phyloP scores from a whole-genome alignment of 2,113 vertebrate species.

The Neotoma lepida region DNA sequence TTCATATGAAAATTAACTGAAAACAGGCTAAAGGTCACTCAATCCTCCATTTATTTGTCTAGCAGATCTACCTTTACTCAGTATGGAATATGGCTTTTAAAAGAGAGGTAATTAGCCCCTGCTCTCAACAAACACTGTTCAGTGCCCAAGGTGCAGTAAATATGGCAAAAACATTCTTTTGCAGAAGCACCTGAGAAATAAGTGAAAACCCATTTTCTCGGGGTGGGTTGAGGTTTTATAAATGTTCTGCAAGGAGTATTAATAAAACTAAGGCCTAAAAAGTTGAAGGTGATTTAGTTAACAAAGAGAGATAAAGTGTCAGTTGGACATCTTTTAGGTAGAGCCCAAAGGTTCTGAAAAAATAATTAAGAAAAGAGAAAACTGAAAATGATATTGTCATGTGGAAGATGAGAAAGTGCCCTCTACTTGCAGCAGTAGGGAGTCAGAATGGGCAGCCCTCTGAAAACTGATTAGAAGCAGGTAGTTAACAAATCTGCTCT shows the following conservation, averaged over 20 bases:
- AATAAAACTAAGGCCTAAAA: not conserved
- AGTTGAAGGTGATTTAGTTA: not conserved
- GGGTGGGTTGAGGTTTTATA: not conserved
- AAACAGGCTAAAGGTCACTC: not conserved
- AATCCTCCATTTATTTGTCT: not conserved
- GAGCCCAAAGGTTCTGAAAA: not conserved
- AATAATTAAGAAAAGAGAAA: not conserved
- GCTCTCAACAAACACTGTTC: not conserved
- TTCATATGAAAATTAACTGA: not conserved
- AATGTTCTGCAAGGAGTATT: not conserved
- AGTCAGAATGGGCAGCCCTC: not conserved
- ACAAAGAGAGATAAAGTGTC: not conserved
- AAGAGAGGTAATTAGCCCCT: not conserved
- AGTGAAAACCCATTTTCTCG: not conserved
- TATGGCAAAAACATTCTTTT: not conserved
- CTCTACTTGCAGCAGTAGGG: not conserved
- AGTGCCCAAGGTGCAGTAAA: not conserved
- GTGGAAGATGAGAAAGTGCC: not conserved
- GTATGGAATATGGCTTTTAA: not conserved
- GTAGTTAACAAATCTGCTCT: not conserved
- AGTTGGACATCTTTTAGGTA: not conserved
- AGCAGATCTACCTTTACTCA: not conserved
- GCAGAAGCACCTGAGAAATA: not conserved
- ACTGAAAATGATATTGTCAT: not conserved
- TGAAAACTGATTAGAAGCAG: not conserved